Evolutionary conservation across 1,140 invertebrate genomes (phyloP).

Genomic region (Ridgeia piscesae): DNA sequence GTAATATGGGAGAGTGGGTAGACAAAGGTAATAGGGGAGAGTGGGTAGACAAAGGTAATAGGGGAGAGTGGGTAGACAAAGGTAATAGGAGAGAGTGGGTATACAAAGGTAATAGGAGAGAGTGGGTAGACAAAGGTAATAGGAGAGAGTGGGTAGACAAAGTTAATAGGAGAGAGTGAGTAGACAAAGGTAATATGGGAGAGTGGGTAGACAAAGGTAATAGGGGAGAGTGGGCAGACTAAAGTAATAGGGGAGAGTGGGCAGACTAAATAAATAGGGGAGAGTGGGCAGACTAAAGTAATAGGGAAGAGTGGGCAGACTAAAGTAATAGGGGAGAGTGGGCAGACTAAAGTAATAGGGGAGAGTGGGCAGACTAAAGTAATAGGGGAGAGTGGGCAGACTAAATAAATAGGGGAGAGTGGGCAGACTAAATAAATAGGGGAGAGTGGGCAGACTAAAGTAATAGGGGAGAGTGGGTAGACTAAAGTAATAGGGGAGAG

Average conservation of each 20-base stretch:
- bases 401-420: not conserved
- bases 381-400: not conserved
- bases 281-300: not conserved
- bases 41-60: not conserved
- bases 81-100: not conserved
- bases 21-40: not conserved
- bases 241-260: not conserved
- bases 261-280: not conserved
- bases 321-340: not conserved
- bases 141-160: not conserved
- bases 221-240: not conserved
- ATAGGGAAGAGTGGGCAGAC: not conserved
- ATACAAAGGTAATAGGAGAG: not conserved
- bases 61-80: not conserved
- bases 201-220: not conserved
- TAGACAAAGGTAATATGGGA: not conserved
- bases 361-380: not conserved
- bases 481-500: not conserved
- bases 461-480: not conserved
- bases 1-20: not conserved
- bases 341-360: not conserved
- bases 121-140: not conserved
- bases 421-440: not conserved
- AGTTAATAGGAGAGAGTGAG: not conserved
- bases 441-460: not conserved